phyloP scores from a whole-genome alignment of 35 echinoderm and acorn worm genomes.

The Heliocidaris erythrogramma region DNA sequence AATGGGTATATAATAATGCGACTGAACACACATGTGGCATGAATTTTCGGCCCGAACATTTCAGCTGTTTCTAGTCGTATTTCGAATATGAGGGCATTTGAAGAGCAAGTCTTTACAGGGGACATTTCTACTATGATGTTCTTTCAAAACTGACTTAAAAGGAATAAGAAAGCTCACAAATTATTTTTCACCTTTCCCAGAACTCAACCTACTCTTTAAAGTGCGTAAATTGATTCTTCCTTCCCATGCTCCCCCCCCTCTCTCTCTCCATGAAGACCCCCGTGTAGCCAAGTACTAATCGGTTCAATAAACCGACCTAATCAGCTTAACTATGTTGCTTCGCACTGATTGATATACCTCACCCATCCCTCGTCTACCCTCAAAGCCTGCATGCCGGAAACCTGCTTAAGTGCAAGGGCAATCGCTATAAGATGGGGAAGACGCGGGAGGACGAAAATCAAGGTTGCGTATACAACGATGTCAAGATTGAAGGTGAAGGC shows the following conservation, averaged over 20 bases:
- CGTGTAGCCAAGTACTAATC: neutral
- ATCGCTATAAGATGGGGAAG: neutral
- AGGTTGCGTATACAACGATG: neutral
- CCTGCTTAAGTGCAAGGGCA: neutral
- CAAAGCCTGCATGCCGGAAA: neutral
- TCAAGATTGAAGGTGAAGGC: neutral
- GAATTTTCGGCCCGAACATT: too few relatives aligned
- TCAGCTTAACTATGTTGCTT: slow-evolving; percentile 17
- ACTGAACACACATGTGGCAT: too few relatives aligned
- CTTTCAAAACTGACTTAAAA: too few relatives aligned
- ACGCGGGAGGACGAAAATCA: neutral
- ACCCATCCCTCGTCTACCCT: neutral
- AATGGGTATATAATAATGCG: too few relatives aligned
- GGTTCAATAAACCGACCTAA: slow-evolving; percentile 8
- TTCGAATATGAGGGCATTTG: too few relatives aligned
- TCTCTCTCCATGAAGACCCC: neutral
- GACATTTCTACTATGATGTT: too few relatives aligned
- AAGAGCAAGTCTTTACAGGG: too few relatives aligned
- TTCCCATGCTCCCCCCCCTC: neutral
- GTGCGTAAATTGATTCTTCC: neutral
- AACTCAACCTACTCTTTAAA: too few relatives aligned
- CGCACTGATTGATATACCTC: neutral
- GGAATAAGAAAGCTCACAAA: too few relatives aligned
- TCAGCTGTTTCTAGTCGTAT: too few relatives aligned
- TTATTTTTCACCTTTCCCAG: neutral